Evolutionary conservation across 2,113 vertebrate genomes (phyloP).

Genomic region (Thalassoma bifasciatum): DNA sequence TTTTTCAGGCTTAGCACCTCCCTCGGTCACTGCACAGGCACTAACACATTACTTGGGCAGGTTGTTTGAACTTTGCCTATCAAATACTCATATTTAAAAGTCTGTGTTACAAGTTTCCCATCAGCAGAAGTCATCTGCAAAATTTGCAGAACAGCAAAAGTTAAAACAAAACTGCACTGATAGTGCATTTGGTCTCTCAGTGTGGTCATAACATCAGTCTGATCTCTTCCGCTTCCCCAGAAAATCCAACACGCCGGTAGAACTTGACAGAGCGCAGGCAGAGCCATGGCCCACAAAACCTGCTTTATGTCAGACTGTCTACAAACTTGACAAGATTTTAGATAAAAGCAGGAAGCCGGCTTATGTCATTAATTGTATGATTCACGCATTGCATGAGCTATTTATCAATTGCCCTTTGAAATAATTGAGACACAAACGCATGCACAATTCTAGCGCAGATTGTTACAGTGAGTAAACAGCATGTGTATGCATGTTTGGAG

Average conservation of each 20-base stretch:
- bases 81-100: background rate
- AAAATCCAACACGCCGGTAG: background rate
- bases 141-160: background rate
- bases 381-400: too few relatives aligned
- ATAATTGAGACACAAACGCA: too few relatives aligned
- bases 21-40: too few relatives aligned
- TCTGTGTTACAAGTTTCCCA: too few relatives aligned
- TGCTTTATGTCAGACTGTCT: background rate
- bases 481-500: conserved; percentile 19
- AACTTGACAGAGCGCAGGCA: background rate
- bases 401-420: too few relatives aligned
- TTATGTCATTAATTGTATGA: background rate
- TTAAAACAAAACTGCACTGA: background rate
- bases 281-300: background rate
- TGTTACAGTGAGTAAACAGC: background rate
- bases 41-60: too few relatives aligned
- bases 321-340: background rate
- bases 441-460: background rate
- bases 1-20: too few relatives aligned
- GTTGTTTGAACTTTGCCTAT: background rate
- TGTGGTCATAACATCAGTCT: background rate
- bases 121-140: background rate
- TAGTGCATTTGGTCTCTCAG: background rate
- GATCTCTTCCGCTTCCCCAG: background rate
- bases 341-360: background rate